These are phyloP conservation scores for Zosterops japonicus DNA, from an alignment of 2,113 vertebrate genomes.

Conservation along the genomic window DNA sequence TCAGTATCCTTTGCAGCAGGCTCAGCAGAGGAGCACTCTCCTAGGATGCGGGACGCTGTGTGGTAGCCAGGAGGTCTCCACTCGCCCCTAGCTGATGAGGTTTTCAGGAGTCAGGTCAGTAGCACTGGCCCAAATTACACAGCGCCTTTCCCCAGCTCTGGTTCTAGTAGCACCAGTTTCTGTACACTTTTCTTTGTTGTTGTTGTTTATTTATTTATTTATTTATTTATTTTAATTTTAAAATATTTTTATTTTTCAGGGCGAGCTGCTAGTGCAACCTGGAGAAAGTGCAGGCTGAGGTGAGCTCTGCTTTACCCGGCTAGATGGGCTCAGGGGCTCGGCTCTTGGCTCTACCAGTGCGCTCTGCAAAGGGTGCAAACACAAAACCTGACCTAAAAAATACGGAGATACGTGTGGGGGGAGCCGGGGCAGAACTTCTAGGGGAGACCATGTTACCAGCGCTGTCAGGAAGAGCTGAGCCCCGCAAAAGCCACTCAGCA, in stretches of 20 bases:
- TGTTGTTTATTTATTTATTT: too few species aligned
- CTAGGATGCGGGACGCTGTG: background rate
- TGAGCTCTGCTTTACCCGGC: background rate
- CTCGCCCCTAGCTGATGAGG: rapidly evolving
- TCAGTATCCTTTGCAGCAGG: background rate
- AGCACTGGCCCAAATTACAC: background rate
- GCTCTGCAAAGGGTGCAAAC: background rate
- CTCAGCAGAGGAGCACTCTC: background rate
- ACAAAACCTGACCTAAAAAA: background rate
- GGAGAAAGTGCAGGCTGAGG: background rate
- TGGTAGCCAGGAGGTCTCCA: background rate
- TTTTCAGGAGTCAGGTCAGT: background rate
- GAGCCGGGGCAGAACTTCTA: background rate
- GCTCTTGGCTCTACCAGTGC: background rate
- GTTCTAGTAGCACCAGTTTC: background rate
- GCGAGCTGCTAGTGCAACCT: background rate
- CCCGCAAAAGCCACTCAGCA: background rate
- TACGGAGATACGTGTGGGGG: background rate
- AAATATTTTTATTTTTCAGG: rapidly evolving
- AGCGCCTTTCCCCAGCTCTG: background rate
- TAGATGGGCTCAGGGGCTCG: background rate
- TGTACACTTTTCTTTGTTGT: too few species aligned
- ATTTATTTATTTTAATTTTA: too few species aligned
- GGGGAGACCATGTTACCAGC: background rate
- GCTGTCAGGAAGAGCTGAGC: background rate